phyloP scores from a whole-genome alignment of 2,888 invertebrate genomes.

The Dioctria linearis region DNA sequence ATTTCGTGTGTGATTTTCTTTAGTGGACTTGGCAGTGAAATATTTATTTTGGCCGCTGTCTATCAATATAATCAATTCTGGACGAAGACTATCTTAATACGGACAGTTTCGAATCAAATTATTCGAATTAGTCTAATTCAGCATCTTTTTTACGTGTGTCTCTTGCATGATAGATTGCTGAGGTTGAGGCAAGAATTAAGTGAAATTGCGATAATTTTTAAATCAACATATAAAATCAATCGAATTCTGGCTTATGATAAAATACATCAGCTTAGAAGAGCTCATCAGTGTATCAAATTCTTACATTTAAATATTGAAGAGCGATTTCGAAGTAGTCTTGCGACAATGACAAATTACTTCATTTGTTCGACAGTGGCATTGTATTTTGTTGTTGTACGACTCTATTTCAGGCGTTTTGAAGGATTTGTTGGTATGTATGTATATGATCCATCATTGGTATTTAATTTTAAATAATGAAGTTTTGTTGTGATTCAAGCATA shows the following conservation, averaged over 20 bases:
- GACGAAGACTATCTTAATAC: neutral
- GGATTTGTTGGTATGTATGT: constrained; percentile 4
- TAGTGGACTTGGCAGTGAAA: neutral
- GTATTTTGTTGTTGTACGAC: neutral
- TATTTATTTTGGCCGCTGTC: constrained; percentile 7
- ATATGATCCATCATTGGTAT: neutral
- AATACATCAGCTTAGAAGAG: constrained; percentile 1
- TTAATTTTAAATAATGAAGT: neutral
- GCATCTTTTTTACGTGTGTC: constrained; percentile 6
- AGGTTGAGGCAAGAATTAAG: constrained; percentile 4
- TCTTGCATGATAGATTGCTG: neutral
- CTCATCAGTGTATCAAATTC: constrained; percentile 6
- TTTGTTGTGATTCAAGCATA: too few relatives aligned
- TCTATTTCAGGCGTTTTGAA: neutral
- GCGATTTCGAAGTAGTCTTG: neutral
- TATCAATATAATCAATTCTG: neutral
- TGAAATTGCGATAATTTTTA: neutral
- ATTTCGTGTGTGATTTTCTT: neutral
- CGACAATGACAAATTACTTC: neutral
- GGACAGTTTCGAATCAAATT: constrained; percentile 6
- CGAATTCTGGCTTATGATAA: neutral
- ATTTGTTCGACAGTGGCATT: neutral
- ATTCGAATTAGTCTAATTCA: constrained; percentile 8
- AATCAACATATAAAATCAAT: neutral
- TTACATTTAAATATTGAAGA: constrained; percentile 1